Base-by-base conservation (phyloP, 1,140 invertebrate genomes). In the Contarinia nasturtii region DNA sequence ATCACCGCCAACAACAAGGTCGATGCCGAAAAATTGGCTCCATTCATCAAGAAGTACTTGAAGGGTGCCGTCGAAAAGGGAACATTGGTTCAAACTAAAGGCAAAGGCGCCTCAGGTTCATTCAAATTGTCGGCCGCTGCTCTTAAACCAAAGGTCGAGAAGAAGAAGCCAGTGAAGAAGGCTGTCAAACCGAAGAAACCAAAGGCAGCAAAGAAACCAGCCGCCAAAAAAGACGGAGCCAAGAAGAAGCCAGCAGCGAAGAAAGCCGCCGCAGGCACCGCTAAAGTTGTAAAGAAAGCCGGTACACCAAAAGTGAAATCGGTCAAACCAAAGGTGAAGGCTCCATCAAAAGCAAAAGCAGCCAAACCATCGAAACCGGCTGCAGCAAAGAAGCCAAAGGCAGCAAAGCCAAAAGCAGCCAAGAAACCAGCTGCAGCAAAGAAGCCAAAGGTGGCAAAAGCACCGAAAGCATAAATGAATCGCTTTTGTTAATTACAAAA, bases 31-130 rank as follows among this genome's bases (percentile, higher is more conserved):
- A 73, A 72, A 57, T 53, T 68, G 48, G 66, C 72, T 7, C 70
- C 72, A 14, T 75, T 74, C 63, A 75, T 75, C 48, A 73, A 70
- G 51, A 74, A 73, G 50, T 74, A 72, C 47, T 54, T 77, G 50
- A 76, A 73, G 55, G 59, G 57, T 38, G 72, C 73, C 20, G 72
- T 77, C 17, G 62, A 60, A 0, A 65, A 61, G 17, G 74, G 74
- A 21, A 59, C 60, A 3, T 53, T 78, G 27, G 66, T 74, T 7
- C 73, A 75, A 61, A 70, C 71, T 27, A 76, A 76, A 53, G 74
- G 75, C 14, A 75, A 74, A 52, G 74, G 74, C 7, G 75, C 73
- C 0, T 68, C 68, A 36, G 75, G 74, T 17, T 74, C 71, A 1
- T 76, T 76, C 65, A 76, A 75, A 55, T 52, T 76, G 7, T 53